Conservation (phyloP, 2,888 invertebrate species). For the Amphimallon solstitiale region DNA sequence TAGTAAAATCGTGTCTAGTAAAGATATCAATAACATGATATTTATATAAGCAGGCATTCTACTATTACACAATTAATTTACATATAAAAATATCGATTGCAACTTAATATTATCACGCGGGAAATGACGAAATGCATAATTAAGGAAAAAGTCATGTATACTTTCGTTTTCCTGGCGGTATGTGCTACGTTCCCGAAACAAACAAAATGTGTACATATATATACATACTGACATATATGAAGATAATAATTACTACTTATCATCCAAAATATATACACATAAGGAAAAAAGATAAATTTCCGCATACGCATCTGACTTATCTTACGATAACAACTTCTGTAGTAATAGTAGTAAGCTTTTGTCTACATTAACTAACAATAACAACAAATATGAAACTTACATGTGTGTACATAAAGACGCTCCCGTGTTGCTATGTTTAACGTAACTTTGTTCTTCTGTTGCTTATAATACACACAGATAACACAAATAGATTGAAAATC, state of each 20-base stretch:
- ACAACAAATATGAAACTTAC: slow-evolving; percentile 5
- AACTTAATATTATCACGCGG: too few relatives aligned
- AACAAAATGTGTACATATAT: too few relatives aligned
- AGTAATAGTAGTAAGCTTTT: background rate
- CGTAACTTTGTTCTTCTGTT: background rate
- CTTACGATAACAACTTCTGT: background rate
- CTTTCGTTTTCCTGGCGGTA: too few relatives aligned
- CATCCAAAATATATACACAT: background rate
- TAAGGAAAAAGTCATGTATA: too few relatives aligned
- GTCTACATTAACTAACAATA: background rate
- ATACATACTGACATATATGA: too few relatives aligned
- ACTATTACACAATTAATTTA: slow-evolving; percentile 7
- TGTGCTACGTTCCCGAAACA: too few relatives aligned
- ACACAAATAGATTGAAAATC: background rate
- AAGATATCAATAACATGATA: too few relatives aligned
- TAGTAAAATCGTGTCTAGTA: too few relatives aligned
- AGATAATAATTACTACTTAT: too few relatives aligned
- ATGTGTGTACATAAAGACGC: slow-evolving; percentile 4
- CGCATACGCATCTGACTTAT: background rate
- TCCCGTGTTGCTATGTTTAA: background rate
- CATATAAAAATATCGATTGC: slow-evolving; percentile 1
- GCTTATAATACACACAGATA: slow-evolving; percentile 9
- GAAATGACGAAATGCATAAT: too few relatives aligned
- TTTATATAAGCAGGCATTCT: too few relatives aligned
- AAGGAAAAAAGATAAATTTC: background rate